These are phyloP conservation scores for Hypomecis atomaria DNA, from an alignment of 2,888 invertebrate genomes.

Conservation along the genomic window DNA sequence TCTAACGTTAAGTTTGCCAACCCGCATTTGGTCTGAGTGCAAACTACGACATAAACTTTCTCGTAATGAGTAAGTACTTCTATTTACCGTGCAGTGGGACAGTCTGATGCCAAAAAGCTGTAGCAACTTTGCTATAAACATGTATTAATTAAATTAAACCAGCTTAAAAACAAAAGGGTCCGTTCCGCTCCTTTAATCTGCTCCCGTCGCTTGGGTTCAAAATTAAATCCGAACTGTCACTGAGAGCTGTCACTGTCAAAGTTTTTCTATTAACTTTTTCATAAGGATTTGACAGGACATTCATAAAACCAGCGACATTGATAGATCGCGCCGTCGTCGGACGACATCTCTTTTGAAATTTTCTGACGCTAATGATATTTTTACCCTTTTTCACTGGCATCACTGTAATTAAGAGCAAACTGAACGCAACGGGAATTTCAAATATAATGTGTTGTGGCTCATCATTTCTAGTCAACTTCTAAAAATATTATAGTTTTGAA, in stretches of 20 bases:
- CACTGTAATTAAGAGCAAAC: constrained; percentile 18
- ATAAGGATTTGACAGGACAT: constrained; percentile 78
- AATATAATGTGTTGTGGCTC: not conserved
- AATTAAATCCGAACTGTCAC: constrained; percentile 78
- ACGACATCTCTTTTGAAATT: constrained; percentile 42
- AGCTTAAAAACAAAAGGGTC: constrained; percentile 39
- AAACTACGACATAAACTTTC: no score
- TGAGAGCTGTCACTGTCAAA: constrained; percentile 71
- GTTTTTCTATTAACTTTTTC: constrained; percentile 83
- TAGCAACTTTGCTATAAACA: no score
- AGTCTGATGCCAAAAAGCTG: no score
- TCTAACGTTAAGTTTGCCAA: no score
- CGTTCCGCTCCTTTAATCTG: constrained; percentile 46
- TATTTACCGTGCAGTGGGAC: no score
- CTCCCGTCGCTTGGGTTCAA: constrained; percentile 52
- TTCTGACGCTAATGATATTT: constrained; percentile 42
- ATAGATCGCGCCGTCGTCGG: constrained; percentile 62
- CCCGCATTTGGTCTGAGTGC: no score
- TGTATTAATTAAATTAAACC: not conserved
- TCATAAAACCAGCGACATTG: constrained; percentile 75
- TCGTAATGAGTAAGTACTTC: no score
- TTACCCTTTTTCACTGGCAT: constrained; percentile 28
- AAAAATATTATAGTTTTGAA: no score
- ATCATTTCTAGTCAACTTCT: not conserved
- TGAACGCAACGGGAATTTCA: not conserved